These are phyloP conservation scores for Pseudolaguvia tuberculata DNA, from an alignment of 2,113 vertebrate species.

Conservation along the genomic window DNA sequence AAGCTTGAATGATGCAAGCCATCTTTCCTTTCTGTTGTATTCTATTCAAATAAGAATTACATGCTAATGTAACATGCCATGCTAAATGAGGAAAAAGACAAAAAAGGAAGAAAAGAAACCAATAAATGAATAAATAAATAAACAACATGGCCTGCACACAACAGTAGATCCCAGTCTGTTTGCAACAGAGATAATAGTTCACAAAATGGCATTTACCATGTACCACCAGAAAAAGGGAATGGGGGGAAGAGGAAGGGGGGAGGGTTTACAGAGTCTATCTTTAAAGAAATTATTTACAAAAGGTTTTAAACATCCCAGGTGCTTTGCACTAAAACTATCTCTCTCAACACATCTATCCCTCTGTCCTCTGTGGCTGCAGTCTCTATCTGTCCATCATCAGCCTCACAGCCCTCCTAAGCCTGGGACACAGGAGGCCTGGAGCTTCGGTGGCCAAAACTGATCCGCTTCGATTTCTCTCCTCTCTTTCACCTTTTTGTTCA, in stretches of 20 bases:
- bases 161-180: conserved; percentile 58
- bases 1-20: conserved; percentile 9
- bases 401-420: conserved; percentile 48
- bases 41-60: conserved; percentile 13
- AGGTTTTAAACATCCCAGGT: conserved; percentile 58
- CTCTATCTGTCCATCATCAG: conserved; percentile 50
- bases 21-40: not conserved
- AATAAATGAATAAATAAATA: no score
- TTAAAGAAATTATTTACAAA: conserved; percentile 78
- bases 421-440: conserved; percentile 55
- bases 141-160: conserved; percentile 43
- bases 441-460: conserved; percentile 60
- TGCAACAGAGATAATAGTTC: conserved; percentile 65
- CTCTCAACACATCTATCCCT: conserved; percentile 45
- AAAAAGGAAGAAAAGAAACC: conserved; percentile 11
- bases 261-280: conserved; percentile 64
- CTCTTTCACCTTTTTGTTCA: conserved; percentile 41
- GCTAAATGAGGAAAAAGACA: conserved; percentile 24
- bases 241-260: conserved; percentile 22
- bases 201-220: conserved; percentile 67
- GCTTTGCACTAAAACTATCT: conserved; percentile 56
- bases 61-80: conserved; percentile 12
- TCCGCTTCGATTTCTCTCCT: conserved; percentile 69
- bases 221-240: conserved; percentile 21
- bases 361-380: conserved; percentile 32